A percentile compares a stretch with the other conserved stretches of the same genome.
Evolutionary conservation across 1,140 invertebrate genomes (phyloP).

Genomic region (Drosophila neocordata): DNA sequence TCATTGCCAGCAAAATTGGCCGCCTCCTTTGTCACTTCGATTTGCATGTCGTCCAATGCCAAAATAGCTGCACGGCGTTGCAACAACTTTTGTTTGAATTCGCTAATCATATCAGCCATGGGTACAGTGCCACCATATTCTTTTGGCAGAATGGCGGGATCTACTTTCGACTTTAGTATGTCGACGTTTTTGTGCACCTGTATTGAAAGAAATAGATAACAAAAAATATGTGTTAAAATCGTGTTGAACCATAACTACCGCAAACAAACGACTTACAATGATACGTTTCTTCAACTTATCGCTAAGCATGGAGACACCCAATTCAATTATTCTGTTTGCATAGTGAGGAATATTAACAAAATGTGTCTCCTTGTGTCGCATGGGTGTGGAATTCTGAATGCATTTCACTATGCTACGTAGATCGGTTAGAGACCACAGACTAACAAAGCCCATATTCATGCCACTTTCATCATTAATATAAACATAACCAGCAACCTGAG

Average conservation of each 20-base stretch:
- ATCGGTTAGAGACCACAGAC: conserved; percentile 91
- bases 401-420: conserved; percentile 90
- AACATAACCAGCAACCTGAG: conserved; percentile 90
- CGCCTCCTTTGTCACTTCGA: conserved; percentile 87
- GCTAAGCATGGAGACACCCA: conserved; percentile 89
- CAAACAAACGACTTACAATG: conserved; percentile 84
- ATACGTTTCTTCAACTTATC: conserved; percentile 91
- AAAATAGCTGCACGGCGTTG: conserved; percentile 87
- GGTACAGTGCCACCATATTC: conserved; percentile 93
- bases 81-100: conserved; percentile 87
- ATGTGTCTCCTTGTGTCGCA: conserved; percentile 93
- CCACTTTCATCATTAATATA: conserved; percentile 93
- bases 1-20: conserved; percentile 86
- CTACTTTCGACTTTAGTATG: conserved; percentile 87
- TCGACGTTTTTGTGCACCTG: conserved; percentile 89
- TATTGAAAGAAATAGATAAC: too few species aligned
- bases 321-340: conserved; percentile 90
- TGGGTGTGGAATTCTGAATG: conserved; percentile 94
- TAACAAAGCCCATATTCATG: conserved; percentile 91
- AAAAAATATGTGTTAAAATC: not conserved
- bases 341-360: conserved; percentile 91
- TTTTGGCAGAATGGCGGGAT: conserved; percentile 90
- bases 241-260: not conserved
- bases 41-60: conserved; percentile 91
- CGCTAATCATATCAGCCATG: conserved; percentile 90